Evolutionary conservation across 2,113 vertebrate species (phyloP).

Genomic region (Melanerpes formicivorus): DNA sequence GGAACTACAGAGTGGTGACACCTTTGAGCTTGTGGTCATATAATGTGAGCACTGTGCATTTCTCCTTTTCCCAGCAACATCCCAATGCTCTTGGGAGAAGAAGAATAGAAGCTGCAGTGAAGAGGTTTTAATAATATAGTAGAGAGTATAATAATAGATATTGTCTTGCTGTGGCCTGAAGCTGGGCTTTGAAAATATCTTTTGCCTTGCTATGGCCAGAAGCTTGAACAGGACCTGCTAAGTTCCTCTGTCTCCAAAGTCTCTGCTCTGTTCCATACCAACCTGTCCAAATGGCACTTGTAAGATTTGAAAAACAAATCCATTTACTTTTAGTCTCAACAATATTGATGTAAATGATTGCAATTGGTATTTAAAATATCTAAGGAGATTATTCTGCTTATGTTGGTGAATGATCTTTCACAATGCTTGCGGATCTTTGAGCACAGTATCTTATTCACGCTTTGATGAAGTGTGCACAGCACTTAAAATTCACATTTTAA

Average conservation of each 20-base stretch:
- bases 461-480: neutral
- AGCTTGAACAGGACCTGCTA: neutral
- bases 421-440: neutral
- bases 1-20: neutral
- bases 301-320: neutral
- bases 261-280: accelerated
- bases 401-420: neutral
- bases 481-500: neutral
- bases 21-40: neutral
- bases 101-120: neutral
- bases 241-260: neutral
- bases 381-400: neutral
- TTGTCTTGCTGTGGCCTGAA: neutral
- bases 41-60: neutral
- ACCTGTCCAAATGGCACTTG: neutral
- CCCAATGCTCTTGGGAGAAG: neutral
- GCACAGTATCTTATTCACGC: neutral
- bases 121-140: neutral
- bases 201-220: neutral
- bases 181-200: neutral
- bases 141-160: neutral
- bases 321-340: neutral
- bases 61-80: neutral
- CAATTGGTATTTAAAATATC: neutral
- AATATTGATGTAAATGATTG: neutral